phyloP scores from a whole-genome alignment of 2,113 vertebrate genomes.

The Myotis brandtii region DNA sequence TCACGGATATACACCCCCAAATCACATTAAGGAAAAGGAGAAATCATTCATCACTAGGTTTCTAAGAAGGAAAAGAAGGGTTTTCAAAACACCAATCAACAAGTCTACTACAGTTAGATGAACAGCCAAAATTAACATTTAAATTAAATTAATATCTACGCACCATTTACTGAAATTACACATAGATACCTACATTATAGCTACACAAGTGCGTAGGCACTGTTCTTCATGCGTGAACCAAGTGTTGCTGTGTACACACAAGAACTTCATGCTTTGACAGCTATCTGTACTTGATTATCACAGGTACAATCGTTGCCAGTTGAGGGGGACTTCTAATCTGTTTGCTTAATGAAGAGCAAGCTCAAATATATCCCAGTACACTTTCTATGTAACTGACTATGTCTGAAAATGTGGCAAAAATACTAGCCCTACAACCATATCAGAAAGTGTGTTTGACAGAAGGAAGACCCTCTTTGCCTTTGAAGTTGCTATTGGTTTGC shows the following conservation, averaged over 20 bases:
- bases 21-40: constrained; percentile 82
- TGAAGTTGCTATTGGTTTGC: constrained; percentile 32
- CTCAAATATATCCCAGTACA: constrained; percentile 76
- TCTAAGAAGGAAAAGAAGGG: constrained; percentile 62
- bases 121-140: constrained; percentile 77
- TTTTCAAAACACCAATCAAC: constrained; percentile 84
- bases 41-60: constrained; percentile 66
- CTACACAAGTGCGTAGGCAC: constrained; percentile 96
- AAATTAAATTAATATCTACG: constrained; percentile 87
- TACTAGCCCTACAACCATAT: constrained; percentile 15
- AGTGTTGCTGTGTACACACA: constrained; percentile 83
- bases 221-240: constrained; percentile 93
- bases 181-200: constrained; percentile 91
- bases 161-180: constrained; percentile 90
- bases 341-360: constrained; percentile 81
- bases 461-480: constrained; percentile 43
- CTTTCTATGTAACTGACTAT: constrained; percentile 69
- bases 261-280: constrained; percentile 88
- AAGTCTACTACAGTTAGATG: constrained; percentile 85
- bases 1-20: constrained; percentile 86
- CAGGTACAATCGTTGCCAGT: constrained; percentile 83
- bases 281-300: constrained; percentile 81
- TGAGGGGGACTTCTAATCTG: constrained; percentile 79
- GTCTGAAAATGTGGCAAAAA: constrained; percentile 71
- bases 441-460: constrained; percentile 70